Percentiles rank a stretch among this genome's conserved stretches.
phyloP scores from a whole-genome alignment of 1,140 invertebrate genomes.

The Phocides pigmalion region DNA sequence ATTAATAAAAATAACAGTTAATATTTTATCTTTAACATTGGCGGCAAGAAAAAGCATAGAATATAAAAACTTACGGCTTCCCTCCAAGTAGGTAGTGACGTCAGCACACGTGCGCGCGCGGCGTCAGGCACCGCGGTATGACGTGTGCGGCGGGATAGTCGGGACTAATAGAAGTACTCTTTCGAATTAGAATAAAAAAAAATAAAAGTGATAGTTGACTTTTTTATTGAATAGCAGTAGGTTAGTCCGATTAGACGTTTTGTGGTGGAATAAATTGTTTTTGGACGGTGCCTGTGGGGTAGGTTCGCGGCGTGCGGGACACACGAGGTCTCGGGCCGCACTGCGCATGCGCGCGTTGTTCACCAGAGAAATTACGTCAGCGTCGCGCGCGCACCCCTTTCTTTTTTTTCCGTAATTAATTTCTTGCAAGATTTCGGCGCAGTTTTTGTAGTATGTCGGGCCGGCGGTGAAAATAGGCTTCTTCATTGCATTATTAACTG shows the following conservation, averaged over 20 bases:
- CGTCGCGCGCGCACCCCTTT: conserved; percentile 73
- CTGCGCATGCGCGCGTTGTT: conserved; percentile 62
- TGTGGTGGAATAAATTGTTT: conserved; percentile 39
- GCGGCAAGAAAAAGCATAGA: conserved; percentile 30
- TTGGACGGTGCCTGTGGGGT: conserved; percentile 24
- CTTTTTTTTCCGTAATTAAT: conserved; percentile 78
- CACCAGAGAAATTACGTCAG: conserved; percentile 72
- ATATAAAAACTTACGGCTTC: conserved; percentile 58
- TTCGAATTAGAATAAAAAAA: conserved; percentile 36
- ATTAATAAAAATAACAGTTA: not conserved
- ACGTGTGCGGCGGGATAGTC: conserved; percentile 37
- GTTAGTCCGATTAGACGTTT: conserved; percentile 28
- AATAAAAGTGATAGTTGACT: conserved; percentile 23
- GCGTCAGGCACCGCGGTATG: conserved; percentile 40
- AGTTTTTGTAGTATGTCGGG: conserved; percentile 48
- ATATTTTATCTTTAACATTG: not conserved
- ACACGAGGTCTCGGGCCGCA: conserved; percentile 61
- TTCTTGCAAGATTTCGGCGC: conserved; percentile 74
- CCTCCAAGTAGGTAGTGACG: conserved; percentile 53
- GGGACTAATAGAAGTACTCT: conserved; percentile 33
- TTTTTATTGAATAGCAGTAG: conserved; percentile 21
- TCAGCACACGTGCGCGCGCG: conserved; percentile 60
- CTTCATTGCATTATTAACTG: conserved; percentile 18
- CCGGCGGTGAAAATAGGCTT: conserved; percentile 25
- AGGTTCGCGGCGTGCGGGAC: conserved; percentile 56